Evolutionary conservation across 2,888 invertebrate species (phyloP).

Genomic region (Caenorhabditis angaria): DNA sequence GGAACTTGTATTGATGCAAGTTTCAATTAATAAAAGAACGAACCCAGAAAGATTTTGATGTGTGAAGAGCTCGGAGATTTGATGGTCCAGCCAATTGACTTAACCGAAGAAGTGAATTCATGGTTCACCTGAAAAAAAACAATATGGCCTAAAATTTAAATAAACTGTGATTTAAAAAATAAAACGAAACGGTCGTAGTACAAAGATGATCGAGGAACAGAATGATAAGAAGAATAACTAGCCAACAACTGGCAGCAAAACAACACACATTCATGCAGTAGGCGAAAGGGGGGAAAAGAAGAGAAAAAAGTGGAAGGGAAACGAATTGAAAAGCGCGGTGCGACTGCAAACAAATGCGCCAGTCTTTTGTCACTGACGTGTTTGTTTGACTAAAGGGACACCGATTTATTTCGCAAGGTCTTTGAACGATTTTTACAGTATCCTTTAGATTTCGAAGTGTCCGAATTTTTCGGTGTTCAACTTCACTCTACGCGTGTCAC

Average conservation of each 20-base stretch:
- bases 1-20: too few relatives aligned
- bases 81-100: constrained; percentile 59
- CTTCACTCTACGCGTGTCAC: constrained; percentile 20
- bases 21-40: neutral
- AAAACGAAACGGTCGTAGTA: neutral
- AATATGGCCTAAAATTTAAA: neutral
- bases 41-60: constrained; percentile 42
- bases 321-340: constrained; percentile 8
- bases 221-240: neutral
- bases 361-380: neutral
- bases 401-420: neutral
- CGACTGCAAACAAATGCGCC: neutral
- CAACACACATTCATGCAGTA: neutral
- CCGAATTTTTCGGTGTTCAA: neutral
- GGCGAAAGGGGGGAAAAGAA: neutral
- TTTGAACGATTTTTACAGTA: constrained; percentile 20
- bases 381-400: constrained; percentile 3
- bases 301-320: constrained; percentile 1
- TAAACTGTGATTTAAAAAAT: neutral
- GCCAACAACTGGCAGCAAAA: constrained; percentile 4
- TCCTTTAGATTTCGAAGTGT: neutral
- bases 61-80: constrained; percentile 50
- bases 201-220: neutral
- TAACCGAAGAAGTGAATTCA: constrained; percentile 53
- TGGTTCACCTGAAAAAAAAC: constrained; percentile 36